These are phyloP conservation scores for Xiphias gladius DNA, from an alignment of 2,113 vertebrate species.

Conservation along the genomic window DNA sequence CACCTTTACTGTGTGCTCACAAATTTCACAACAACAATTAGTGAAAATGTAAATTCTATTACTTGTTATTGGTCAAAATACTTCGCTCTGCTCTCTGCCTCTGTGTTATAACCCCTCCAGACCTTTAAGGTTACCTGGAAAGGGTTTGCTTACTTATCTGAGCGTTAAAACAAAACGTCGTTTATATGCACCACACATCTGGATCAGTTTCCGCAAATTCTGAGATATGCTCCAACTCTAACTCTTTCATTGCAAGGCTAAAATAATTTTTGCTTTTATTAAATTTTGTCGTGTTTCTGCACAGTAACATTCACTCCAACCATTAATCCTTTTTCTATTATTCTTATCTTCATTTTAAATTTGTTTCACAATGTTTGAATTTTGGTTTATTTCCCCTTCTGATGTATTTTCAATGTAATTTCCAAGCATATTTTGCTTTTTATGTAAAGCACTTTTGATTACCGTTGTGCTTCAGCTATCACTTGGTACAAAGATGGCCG, in stretches of 20 bases:
- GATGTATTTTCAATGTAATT: no score
- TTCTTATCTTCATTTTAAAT: background rate
- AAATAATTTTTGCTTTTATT: background rate
- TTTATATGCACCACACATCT: background rate
- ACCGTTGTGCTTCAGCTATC: constrained; percentile 81
- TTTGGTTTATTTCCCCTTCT: background rate
- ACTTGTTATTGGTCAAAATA: background rate
- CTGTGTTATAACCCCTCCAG: background rate
- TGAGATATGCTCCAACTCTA: background rate
- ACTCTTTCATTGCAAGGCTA: background rate
- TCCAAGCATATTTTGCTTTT: background rate
- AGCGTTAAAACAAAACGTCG: background rate
- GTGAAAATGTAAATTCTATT: background rate
- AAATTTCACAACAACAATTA: background rate
- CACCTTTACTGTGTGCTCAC: background rate
- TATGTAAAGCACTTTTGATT: background rate
- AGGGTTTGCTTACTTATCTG: background rate
- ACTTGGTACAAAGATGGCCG: constrained; percentile 93
- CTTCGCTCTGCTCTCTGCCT: background rate
- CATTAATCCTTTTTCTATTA: background rate
- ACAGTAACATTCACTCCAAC: background rate
- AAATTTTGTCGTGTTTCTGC: background rate
- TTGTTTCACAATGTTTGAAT: background rate
- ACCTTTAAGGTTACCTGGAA: background rate
- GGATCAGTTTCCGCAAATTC: background rate